Evolutionary conservation across 1,140 invertebrate species (phyloP).

Genomic region (Lysiphlebus fabarum): DNA sequence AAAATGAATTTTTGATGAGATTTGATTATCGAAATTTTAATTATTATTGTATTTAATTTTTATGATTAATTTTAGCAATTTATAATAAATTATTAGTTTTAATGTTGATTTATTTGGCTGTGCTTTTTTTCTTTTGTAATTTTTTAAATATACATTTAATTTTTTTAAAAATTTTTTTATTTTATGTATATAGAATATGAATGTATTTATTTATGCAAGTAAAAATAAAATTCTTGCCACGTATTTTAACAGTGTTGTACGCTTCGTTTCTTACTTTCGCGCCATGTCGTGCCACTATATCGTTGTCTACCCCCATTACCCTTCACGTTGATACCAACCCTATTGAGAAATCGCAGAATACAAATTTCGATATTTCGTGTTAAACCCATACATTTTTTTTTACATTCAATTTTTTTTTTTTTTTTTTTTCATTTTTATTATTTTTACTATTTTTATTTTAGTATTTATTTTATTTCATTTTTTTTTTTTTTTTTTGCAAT

Average conservation of each 20-base stretch:
- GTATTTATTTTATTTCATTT: not conserved
- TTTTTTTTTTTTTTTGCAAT: too few relatives aligned
- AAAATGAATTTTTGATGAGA: too few relatives aligned
- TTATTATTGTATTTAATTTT: too few relatives aligned
- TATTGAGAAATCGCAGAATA: constrained; percentile 20
- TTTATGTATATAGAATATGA: too few relatives aligned
- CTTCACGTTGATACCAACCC: constrained; percentile 4
- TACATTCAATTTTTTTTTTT: constrained; percentile 1
- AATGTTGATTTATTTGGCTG: too few relatives aligned
- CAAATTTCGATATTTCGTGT: constrained; percentile 26
- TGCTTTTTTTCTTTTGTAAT: too few relatives aligned
- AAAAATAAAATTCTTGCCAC: constrained; percentile 25
- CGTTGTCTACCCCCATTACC: constrained; percentile 4
- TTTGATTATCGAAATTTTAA: too few relatives aligned
- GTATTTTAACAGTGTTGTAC: constrained; percentile 24
- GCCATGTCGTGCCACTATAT: constrained; percentile 20
- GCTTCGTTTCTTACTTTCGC: constrained; percentile 24
- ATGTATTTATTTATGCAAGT: too few relatives aligned
- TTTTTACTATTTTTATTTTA: not conserved
- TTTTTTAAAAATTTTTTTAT: too few relatives aligned
- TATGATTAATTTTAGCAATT: too few relatives aligned
- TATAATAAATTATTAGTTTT: too few relatives aligned
- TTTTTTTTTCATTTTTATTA: not conserved
- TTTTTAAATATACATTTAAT: too few relatives aligned
- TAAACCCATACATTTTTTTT: not conserved